Evolutionary conservation across 2,888 invertebrate species (phyloP).

Genomic region (Nemotelus nigrinus): DNA sequence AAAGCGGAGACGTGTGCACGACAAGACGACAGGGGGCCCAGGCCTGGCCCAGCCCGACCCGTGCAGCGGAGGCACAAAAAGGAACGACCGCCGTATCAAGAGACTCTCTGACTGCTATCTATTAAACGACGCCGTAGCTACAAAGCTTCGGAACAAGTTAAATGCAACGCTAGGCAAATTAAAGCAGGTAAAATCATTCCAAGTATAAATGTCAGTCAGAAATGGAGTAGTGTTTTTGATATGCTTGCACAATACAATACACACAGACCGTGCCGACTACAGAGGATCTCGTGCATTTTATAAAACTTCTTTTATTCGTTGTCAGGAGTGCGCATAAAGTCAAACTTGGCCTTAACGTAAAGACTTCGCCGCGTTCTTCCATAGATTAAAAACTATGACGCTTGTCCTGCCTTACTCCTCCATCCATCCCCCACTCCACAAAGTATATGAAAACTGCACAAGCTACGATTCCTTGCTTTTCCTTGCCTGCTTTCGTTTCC

Average conservation of each 20-base stretch:
- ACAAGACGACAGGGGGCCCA: constrained; percentile 32
- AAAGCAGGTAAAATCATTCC: constrained; percentile 40
- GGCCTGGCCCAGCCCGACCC: constrained; percentile 27
- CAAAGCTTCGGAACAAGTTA: constrained; percentile 14
- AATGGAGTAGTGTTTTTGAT: constrained; percentile 8
- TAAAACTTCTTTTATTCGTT: constrained; percentile 19
- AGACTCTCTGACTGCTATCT: constrained; percentile 22
- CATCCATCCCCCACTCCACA: constrained; percentile 7
- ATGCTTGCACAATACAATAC: neutral
- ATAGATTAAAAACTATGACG: constrained; percentile 48
- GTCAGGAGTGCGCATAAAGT: constrained; percentile 21
- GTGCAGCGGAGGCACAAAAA: constrained; percentile 23
- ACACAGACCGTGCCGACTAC: neutral
- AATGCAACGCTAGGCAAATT: constrained; percentile 26
- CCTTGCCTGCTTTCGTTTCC: neutral
- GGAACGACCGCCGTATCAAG: constrained; percentile 16
- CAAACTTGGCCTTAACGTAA: constrained; percentile 19
- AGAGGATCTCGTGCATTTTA: neutral
- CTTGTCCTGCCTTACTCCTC: neutral
- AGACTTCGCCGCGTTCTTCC: constrained; percentile 38
- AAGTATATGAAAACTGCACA: constrained; percentile 44
- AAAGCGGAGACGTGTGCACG: constrained; percentile 45
- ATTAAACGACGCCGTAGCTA: constrained; percentile 6
- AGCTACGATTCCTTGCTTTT: constrained; percentile 43
- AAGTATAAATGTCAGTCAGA: constrained; percentile 13